These are phyloP conservation scores for Agrilus biguttatus DNA, from an alignment of 2,888 invertebrate genomes.

Conservation along the genomic window DNA sequence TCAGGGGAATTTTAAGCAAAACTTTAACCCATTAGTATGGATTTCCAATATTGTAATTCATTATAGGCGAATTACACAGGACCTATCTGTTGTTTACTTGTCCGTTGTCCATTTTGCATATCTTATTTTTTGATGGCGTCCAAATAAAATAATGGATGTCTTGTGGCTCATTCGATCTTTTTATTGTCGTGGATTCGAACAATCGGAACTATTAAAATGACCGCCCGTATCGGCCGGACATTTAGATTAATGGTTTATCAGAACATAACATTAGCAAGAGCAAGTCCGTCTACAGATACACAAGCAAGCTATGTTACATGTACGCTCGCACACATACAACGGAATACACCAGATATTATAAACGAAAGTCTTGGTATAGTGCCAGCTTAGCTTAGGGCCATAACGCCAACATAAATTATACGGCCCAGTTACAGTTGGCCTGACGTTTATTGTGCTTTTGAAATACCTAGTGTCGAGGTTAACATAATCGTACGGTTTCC, in stretches of 20 bases:
- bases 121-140: no score
- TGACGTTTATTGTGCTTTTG: conserved; percentile 12
- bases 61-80: no score
- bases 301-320: not conserved
- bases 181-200: conserved; percentile 4
- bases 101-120: no score
- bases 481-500: no score
- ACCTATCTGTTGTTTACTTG: no score
- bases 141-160: no score
- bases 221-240: conserved; percentile 12
- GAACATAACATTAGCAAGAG: conserved; percentile 14
- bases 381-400: conserved; percentile 9
- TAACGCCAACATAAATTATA: conserved; percentile 13
- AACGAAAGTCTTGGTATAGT: not conserved
- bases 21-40: no score
- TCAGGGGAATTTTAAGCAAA: no score
- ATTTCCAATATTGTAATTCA: no score
- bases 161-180: no score
- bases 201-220: conserved; percentile 13
- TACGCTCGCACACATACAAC: not conserved
- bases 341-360: no score
- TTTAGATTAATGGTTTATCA: conserved; percentile 18
- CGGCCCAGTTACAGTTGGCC: conserved; percentile 9
- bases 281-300: not conserved
- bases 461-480: conserved; percentile 2